Percentiles rank a stretch among this genome's conserved stretches.
These are phyloP conservation scores for Phyllotreta cruciferae DNA, from an alignment of 2,888 invertebrate species.

Conservation along the genomic window DNA sequence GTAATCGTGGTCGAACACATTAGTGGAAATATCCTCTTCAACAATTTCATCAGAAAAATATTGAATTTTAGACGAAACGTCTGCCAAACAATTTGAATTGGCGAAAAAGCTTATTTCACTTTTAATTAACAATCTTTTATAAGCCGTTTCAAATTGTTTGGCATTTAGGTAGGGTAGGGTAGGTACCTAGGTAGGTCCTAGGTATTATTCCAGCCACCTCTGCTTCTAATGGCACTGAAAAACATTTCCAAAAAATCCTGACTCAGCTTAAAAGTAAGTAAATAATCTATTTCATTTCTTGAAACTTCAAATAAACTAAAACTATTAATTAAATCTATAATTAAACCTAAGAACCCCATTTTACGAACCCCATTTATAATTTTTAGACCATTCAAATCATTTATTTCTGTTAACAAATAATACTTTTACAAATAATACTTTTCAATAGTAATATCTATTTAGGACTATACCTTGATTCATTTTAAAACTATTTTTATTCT, in stretches of 20 bases:
- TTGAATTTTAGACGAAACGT: background rate
- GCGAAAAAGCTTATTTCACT: background rate
- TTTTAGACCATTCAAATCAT: too few relatives aligned
- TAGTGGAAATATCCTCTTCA: background rate
- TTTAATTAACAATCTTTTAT: background rate
- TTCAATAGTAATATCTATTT: too few relatives aligned
- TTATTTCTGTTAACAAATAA: too few relatives aligned
- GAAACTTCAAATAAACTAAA: background rate
- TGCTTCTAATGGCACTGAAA: background rate
- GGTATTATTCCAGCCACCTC: background rate
- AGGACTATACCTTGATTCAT: too few relatives aligned
- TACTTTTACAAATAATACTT: too few relatives aligned
- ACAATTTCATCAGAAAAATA: background rate
- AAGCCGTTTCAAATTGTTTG: background rate
- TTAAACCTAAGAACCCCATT: background rate
- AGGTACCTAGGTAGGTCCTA: too few relatives aligned
- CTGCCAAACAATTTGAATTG: slow-evolving; percentile 3
- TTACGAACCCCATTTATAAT: background rate
- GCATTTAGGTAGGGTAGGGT: too few relatives aligned
- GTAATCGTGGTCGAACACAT: background rate
- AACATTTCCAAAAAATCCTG: background rate
- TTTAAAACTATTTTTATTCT: too few relatives aligned
- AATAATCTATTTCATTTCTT: background rate
- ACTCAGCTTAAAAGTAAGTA: background rate
- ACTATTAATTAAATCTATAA: background rate